A percentile compares a stretch with the other conserved stretches of the same genome.
Evolutionary conservation across 2,797 vertebrate species (phyloP).

Genomic region (Knipowitschia caucasica): DNA sequence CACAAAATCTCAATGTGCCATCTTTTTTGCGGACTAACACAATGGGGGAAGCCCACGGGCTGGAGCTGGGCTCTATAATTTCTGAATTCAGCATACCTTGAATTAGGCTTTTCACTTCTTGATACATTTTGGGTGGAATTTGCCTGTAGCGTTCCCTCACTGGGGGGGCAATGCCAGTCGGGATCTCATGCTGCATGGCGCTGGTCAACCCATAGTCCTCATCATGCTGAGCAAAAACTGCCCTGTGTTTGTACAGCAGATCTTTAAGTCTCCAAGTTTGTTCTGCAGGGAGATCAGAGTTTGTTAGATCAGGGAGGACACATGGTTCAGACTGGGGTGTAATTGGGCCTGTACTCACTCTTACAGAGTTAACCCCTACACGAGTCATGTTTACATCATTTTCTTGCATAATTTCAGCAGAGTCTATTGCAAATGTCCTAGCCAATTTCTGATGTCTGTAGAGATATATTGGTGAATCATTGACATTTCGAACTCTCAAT

Average conservation of each 20-base stretch:
- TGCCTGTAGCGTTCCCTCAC: background rate
- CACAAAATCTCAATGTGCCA: background rate
- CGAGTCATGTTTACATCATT: background rate
- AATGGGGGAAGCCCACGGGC: background rate
- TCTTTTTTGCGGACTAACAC: background rate
- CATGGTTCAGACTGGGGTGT: background rate
- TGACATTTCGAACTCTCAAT: background rate
- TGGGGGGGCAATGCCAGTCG: background rate
- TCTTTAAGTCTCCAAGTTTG: background rate
- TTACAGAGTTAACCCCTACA: background rate
- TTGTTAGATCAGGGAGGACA: background rate
- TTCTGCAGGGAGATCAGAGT: background rate
- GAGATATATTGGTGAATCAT: background rate
- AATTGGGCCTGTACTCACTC: background rate
- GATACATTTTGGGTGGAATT: background rate
- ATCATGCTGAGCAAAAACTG: background rate
- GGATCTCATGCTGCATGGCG: conserved; percentile 1
- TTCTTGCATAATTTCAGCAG: background rate
- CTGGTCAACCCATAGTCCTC: background rate
- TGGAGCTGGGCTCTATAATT: background rate
- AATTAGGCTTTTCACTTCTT: background rate
- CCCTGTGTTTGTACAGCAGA: background rate
- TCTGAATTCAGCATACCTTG: background rate
- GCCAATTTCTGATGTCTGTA: background rate
- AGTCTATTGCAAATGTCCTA: background rate